A percentile compares a stretch with the other conserved stretches of the same genome.
These are phyloP conservation scores for Leptoclinus maculatus DNA, from an alignment of 2,797 vertebrate genomes.

Conservation along the genomic window DNA sequence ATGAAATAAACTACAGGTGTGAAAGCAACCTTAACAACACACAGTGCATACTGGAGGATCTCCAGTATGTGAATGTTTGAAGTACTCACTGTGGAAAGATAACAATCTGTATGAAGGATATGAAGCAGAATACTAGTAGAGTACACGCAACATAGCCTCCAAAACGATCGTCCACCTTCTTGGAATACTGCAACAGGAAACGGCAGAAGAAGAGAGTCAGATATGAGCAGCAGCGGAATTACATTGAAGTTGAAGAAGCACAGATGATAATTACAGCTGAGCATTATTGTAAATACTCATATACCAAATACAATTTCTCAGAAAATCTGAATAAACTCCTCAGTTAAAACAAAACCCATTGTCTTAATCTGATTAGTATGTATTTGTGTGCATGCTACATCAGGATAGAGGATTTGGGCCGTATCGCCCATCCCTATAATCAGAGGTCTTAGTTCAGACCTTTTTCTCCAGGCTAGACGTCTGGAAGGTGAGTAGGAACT, in stretches of 20 bases:
- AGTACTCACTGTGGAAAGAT: constrained; percentile 92
- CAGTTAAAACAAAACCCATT: not conserved
- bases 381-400: no score
- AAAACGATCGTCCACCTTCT: constrained; percentile 95
- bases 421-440: not conserved
- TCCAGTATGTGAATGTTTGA: not conserved
- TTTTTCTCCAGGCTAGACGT: constrained; percentile 94
- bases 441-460: constrained; percentile 72
- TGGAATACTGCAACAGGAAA: constrained; percentile 87
- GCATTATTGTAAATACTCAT: not conserved
- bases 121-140: constrained; percentile 95
- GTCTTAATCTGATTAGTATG: not conserved
- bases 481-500: constrained; percentile 96
- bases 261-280: not conserved
- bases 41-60: not conserved
- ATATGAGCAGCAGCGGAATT: not conserved
- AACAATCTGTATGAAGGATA: constrained; percentile 94
- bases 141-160: constrained; percentile 94
- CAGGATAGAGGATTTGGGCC: no score
- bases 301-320: no score
- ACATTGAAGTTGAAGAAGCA: not conserved
- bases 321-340: not conserved
- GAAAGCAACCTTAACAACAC: not conserved
- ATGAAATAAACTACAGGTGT: constrained; percentile 1
- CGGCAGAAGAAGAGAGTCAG: constrained; percentile 10